Conservation (phyloP, 1,140 invertebrate species). For the Sycobia sp. region DNA sequence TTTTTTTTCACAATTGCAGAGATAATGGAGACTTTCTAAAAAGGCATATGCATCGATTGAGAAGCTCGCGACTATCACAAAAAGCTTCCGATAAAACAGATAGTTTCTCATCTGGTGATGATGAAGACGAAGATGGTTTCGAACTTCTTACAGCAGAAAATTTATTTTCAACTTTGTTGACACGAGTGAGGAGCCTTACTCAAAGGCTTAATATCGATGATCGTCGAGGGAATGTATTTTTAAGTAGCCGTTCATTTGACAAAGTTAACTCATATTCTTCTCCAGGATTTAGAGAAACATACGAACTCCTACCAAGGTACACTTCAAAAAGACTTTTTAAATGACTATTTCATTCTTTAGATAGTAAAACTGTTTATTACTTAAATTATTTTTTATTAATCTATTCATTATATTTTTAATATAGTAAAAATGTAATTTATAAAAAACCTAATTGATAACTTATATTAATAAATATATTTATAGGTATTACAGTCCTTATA, state of each 20-base stretch:
- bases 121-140: conserved; percentile 88
- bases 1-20: conserved; percentile 25
- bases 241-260: conserved; percentile 61
- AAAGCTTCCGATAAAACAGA: conserved; percentile 74
- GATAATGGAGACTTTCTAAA: conserved; percentile 59
- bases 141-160: conserved; percentile 88
- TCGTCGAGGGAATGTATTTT: conserved; percentile 64
- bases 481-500: no score
- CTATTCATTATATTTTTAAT: no score
- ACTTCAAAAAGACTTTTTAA: background rate
- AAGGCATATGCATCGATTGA: conserved; percentile 74
- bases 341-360: no score
- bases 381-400: no score
- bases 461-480: no score
- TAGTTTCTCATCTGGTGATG: conserved; percentile 84
- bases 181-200: conserved; percentile 82
- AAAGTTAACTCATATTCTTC: conserved; percentile 53
- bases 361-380: no score
- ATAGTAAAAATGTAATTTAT: no score
- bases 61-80: conserved; percentile 74
- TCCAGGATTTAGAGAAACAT: conserved; percentile 52
- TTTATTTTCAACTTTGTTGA: conserved; percentile 83
- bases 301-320: conserved; percentile 47
- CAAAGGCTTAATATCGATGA: conserved; percentile 84
- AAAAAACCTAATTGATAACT: no score